Percentiles rank a stretch among this genome's conserved stretches.
phyloP scores from a whole-genome alignment of 1,140 invertebrate genomes.

The Hycleus phaleratus region DNA sequence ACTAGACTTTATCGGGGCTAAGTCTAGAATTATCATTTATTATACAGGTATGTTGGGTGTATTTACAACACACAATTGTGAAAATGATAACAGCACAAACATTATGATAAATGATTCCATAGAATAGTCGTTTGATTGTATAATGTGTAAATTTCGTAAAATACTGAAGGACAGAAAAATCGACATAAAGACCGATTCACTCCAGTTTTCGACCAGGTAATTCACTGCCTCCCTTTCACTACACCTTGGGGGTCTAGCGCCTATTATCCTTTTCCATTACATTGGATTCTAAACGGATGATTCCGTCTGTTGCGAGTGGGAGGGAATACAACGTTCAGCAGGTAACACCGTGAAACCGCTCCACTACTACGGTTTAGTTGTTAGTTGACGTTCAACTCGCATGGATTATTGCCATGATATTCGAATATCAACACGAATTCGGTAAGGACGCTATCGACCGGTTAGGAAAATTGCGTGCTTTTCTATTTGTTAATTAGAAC shows the following conservation, averaged over 20 bases:
- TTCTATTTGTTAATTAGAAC: slow-evolving; percentile 1
- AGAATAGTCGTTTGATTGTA: too few species aligned
- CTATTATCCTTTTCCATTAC: slow-evolving; percentile 3
- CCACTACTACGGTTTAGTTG: slow-evolving; percentile 17
- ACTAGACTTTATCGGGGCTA: too few species aligned
- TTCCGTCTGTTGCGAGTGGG: slow-evolving; percentile 17
- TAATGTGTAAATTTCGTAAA: not conserved
- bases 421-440: not conserved
- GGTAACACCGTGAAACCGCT: slow-evolving; percentile 11
- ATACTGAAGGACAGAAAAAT: not conserved
- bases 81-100: too few species aligned
- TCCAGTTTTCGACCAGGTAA: slow-evolving; percentile 23
- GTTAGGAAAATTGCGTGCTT: not conserved
- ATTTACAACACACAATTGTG: too few species aligned
- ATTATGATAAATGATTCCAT: too few species aligned
- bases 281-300: not conserved
- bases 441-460: slow-evolving; percentile 1
- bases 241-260: slow-evolving; percentile 19
- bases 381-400: slow-evolving; percentile 21
- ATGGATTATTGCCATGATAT: not conserved
- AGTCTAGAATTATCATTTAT: too few species aligned
- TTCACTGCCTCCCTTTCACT: slow-evolving; percentile 28
- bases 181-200: slow-evolving; percentile 2
- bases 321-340: slow-evolving; percentile 18
- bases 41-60: too few species aligned